phyloP scores from a whole-genome alignment of 2,113 vertebrate genomes.

The Toxostoma redivivum region DNA sequence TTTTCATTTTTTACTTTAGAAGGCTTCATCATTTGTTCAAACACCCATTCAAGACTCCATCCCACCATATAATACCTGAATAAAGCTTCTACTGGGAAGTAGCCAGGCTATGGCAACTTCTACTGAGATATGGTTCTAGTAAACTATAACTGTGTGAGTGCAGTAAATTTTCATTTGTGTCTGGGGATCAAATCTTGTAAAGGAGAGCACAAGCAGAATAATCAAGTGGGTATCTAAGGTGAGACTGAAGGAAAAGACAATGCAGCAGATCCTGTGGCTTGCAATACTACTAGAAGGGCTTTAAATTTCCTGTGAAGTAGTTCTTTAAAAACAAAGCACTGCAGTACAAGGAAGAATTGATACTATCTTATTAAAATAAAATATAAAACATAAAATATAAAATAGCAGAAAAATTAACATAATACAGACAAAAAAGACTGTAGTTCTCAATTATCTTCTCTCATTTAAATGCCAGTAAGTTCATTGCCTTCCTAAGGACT shows the following conservation, averaged over 20 bases:
- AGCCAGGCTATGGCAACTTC: neutral
- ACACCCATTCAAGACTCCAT: neutral
- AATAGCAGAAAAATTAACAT: neutral
- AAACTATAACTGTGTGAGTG: neutral
- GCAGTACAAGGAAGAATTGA: neutral
- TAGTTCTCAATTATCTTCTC: neutral
- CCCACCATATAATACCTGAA: neutral
- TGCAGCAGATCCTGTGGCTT: neutral
- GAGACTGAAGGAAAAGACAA: neutral
- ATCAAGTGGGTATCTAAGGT: neutral
- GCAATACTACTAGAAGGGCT: neutral
- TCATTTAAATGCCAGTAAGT: neutral
- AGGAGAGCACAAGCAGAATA: neutral
- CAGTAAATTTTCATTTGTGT: neutral
- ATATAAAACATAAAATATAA: neutral
- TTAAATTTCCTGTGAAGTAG: neutral
- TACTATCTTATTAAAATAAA: neutral
- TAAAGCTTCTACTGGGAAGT: neutral
- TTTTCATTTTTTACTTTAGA: neutral
- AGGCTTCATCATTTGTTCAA: neutral
- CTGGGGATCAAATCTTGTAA: neutral
- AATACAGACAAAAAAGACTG: neutral
- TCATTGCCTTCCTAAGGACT: neutral
- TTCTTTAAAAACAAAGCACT: neutral
- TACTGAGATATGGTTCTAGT: neutral